Conservation (phyloP, 2,797 vertebrate species). For the Brachyrhaphis roseni region DNA sequence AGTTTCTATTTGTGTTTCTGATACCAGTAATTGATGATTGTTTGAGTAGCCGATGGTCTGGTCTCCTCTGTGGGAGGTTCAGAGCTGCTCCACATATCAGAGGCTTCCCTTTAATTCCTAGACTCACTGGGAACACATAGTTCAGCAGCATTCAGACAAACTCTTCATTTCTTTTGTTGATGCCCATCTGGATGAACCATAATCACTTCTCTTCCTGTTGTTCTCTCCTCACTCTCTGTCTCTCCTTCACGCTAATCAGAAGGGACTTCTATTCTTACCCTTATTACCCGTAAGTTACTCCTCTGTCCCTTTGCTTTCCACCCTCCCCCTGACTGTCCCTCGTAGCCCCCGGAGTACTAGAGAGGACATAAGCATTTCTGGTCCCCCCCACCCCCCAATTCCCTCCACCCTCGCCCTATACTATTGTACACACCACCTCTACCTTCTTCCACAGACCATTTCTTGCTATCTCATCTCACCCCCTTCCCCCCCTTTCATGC, state of each 20-base stretch:
- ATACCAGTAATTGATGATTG: not conserved
- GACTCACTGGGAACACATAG: constrained; percentile 15
- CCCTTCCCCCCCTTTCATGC: constrained; percentile 26
- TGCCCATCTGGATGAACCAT: constrained; percentile 68
- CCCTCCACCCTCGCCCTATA: constrained; percentile 21
- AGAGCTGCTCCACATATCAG: not conserved
- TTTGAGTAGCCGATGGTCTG: not conserved
- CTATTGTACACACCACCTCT: constrained; percentile 4
- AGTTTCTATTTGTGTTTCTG: not conserved
- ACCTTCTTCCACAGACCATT: constrained; percentile 13
- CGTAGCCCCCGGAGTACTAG: constrained; percentile 49
- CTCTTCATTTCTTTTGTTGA: constrained; percentile 61
- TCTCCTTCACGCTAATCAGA: constrained; percentile 86
- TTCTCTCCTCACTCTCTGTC: constrained; percentile 61
- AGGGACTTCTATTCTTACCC: constrained; percentile 95
- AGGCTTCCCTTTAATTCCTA: not conserved
- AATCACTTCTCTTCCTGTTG: constrained; percentile 63
- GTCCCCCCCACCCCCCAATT: not conserved
- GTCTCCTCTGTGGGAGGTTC: not conserved
- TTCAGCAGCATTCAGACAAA: constrained; percentile 49
- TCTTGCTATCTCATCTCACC: constrained; percentile 54
- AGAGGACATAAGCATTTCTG: constrained; percentile 55
- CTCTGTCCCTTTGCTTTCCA: constrained; percentile 39
- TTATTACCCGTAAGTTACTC: constrained; percentile 94
- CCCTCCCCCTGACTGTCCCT: constrained; percentile 53